These are phyloP conservation scores for Ardeotis arabs DNA, from an alignment of 2,113 vertebrate species.

Conservation along the genomic window DNA sequence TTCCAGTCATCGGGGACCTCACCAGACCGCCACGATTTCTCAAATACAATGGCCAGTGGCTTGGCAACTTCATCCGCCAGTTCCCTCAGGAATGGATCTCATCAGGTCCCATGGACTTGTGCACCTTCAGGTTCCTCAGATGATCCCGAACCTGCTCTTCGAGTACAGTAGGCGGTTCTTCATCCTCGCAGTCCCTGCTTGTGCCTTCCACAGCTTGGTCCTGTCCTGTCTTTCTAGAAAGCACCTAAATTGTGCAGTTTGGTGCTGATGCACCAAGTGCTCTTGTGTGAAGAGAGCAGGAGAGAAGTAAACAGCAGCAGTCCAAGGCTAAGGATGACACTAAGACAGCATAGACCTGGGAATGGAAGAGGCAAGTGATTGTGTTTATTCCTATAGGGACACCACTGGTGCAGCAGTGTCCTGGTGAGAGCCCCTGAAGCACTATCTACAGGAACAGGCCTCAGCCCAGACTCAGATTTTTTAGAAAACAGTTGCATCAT, in stretches of 20 bases:
- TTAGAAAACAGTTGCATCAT: background rate
- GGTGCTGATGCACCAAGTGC: background rate
- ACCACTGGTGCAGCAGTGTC: background rate
- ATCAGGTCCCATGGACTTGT: too few species aligned
- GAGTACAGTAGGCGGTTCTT: too few species aligned
- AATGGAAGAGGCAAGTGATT: rapidly evolving
- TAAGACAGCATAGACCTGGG: background rate
- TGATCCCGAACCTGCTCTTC: too few species aligned
- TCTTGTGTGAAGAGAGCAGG: background rate
- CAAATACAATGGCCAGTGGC: too few species aligned
- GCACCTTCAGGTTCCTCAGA: too few species aligned
- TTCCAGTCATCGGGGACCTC: too few species aligned
- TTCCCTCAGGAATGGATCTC: too few species aligned
- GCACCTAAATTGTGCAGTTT: background rate
- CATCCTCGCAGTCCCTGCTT: too few species aligned
- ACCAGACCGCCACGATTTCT: too few species aligned
- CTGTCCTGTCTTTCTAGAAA: background rate
- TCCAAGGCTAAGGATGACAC: background rate
- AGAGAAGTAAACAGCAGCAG: background rate
- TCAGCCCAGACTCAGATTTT: background rate
- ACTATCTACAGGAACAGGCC: background rate
- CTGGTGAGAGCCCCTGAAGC: background rate
- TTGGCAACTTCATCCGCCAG: too few species aligned
- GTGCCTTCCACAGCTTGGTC: too few species aligned
- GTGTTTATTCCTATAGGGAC: background rate